Conservation (phyloP, 2,113 vertebrate species). For the Scomber scombrus region DNA sequence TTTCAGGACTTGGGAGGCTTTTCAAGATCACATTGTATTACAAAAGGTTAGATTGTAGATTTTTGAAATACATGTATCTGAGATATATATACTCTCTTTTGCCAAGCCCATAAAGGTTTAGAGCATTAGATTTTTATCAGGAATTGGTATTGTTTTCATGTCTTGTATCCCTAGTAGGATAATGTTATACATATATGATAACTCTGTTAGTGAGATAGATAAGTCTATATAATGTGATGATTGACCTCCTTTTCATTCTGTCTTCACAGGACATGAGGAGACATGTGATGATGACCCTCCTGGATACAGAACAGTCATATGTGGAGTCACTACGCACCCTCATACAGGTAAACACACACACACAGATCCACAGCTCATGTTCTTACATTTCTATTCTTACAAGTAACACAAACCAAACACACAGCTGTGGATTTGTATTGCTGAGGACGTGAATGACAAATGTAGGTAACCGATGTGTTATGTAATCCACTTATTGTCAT, state of each 20-base stretch:
- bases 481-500: slow-evolving; percentile 76
- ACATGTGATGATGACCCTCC: slow-evolving; percentile 98
- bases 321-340: slow-evolving; percentile 96
- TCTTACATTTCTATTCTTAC: not conserved
- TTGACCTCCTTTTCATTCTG: slow-evolving; percentile 19
- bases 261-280: slow-evolving; percentile 95
- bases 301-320: slow-evolving; percentile 98
- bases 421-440: slow-evolving; percentile 9
- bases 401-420: not conserved
- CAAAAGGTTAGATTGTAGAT: not conserved
- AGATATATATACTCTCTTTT: no score
- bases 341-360: slow-evolving; percentile 90
- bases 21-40: not conserved
- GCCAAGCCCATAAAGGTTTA: no score
- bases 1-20: no score
- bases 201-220: not conserved
- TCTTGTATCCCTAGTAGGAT: not conserved
- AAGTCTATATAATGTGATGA: not conserved
- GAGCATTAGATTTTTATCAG: no score
- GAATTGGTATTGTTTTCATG: no score
- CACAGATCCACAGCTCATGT: not conserved
- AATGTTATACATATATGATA: not conserved
- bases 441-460: slow-evolving; percentile 52
- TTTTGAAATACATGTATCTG: no score
- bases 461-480: slow-evolving; percentile 61